A percentile compares a stretch with the other conserved stretches of the same genome.
phyloP scores from a whole-genome alignment of 2,113 vertebrate genomes.

The Butorides virescens region DNA sequence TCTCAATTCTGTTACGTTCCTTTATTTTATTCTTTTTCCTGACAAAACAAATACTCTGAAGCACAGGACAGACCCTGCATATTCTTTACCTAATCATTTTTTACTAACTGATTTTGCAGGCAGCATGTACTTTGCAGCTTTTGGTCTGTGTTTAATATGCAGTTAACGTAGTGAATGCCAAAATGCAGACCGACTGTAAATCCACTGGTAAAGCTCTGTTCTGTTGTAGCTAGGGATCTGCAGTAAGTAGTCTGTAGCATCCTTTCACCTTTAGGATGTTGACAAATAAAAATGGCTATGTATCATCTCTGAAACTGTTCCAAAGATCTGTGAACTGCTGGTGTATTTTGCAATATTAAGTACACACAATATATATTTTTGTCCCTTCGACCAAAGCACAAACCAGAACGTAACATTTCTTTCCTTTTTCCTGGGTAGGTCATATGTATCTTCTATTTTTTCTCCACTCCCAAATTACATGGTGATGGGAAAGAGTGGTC shows the following conservation, averaged over 20 bases:
- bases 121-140: background rate
- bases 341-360: background rate
- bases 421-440: background rate
- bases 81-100: background rate
- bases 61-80: background rate
- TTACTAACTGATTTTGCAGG: background rate
- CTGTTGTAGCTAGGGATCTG: background rate
- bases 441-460: background rate
- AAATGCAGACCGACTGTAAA: background rate
- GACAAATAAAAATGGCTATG: background rate
- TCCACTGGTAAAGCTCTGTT: background rate
- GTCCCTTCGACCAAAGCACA: background rate
- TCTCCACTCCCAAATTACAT: background rate
- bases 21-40: background rate
- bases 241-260: background rate
- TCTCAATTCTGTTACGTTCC: background rate
- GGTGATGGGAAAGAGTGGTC: background rate
- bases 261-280: background rate
- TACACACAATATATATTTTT: background rate
- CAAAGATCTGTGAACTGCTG: background rate
- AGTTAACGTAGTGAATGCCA: background rate
- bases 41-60: background rate
- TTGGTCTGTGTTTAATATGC: background rate
- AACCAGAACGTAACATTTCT: background rate
- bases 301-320: background rate